These are phyloP conservation scores for Mycetomoellerius zeteki DNA, from an alignment of 1,140 invertebrate genomes.

Conservation along the genomic window DNA sequence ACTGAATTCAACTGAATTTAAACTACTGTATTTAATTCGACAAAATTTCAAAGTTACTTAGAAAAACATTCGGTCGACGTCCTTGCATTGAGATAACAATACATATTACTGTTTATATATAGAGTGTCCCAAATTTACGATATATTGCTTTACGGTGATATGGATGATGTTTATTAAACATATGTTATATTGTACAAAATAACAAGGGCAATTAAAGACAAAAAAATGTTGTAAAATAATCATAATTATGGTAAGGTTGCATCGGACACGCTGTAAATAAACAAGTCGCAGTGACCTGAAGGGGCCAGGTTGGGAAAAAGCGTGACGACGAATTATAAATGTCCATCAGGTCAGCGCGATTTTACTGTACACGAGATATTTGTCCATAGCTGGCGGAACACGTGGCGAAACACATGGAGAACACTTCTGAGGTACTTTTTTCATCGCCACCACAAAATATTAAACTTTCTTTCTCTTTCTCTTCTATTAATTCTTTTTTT, in stretches of 20 bases:
- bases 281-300: conserved; percentile 72
- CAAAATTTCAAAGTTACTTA: conserved; percentile 19
- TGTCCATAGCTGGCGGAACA: conserved; percentile 86
- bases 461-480: conserved; percentile 63
- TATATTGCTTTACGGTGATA: background rate
- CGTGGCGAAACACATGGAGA: conserved; percentile 85
- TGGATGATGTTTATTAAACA: background rate
- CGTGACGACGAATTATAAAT: conserved; percentile 55
- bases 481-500: conserved; percentile 28
- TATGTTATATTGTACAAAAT: background rate
- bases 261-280: conserved; percentile 74
- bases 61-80: conserved; percentile 72
- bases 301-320: conserved; percentile 55
- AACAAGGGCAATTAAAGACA: background rate
- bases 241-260: conserved; percentile 15
- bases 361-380: conserved; percentile 81
- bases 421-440: conserved; percentile 82
- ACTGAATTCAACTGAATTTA: conserved; percentile 1
- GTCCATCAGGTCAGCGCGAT: conserved; percentile 78
- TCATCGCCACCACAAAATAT: conserved; percentile 75
- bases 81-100: conserved; percentile 70
- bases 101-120: conserved; percentile 74
- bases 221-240: background rate
- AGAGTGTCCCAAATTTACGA: conserved; percentile 63
- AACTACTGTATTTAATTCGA: background rate